These are phyloP conservation scores for Babylonia areolata DNA, from an alignment of 1,140 invertebrate species.

Conservation along the genomic window DNA sequence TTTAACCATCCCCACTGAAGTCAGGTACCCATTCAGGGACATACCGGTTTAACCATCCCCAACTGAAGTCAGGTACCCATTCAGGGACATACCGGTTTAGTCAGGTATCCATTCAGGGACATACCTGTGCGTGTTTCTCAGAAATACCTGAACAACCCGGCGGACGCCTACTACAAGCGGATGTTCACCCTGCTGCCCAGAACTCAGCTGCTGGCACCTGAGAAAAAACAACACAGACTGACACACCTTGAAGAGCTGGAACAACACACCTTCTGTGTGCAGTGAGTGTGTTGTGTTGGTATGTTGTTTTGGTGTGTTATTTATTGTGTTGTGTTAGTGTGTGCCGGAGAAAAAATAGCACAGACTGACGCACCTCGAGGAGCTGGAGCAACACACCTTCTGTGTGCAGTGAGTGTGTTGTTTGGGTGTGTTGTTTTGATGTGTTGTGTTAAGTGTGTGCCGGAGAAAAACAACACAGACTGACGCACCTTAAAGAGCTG, in stretches of 20 bases:
- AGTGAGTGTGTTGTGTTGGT: conserved; percentile 58
- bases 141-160: conserved; percentile 68
- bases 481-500: conserved; percentile 69
- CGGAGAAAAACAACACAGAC: conserved; percentile 58
- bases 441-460: too few species aligned
- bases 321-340: too few species aligned
- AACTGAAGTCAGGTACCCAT: too few species aligned
- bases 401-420: conserved; percentile 66
- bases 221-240: conserved; percentile 59
- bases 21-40: too few species aligned
- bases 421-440: too few species aligned
- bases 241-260: conserved; percentile 71
- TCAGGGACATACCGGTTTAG: too few species aligned
- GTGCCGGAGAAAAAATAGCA: conserved; percentile 59
- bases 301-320: too few species aligned
- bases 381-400: conserved; percentile 68
- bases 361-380: conserved; percentile 67
- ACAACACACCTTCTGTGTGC: conserved; percentile 66
- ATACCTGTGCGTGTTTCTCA: conserved; percentile 38
- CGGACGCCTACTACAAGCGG: conserved; percentile 68
- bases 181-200: conserved; percentile 69
- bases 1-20: too few species aligned
- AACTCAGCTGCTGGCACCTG: conserved; percentile 61
- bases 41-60: too few species aligned
- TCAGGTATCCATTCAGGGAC: too few species aligned